Percentiles rank a stretch among this genome's conserved stretches.
phyloP scores from a whole-genome alignment of 2,888 invertebrate genomes.

The Agrotis exclamationis region DNA sequence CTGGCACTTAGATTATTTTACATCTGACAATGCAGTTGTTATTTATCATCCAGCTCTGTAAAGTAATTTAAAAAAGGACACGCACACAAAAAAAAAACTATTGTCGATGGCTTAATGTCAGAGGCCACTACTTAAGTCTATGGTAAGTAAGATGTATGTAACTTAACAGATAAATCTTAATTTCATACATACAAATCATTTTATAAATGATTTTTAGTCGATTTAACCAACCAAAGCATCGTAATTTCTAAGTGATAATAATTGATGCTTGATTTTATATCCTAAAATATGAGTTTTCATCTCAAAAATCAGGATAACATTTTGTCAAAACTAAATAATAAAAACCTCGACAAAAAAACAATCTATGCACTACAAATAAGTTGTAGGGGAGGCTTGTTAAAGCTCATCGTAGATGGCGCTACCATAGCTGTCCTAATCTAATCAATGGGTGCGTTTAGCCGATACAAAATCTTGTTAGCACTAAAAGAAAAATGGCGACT shows the following conservation, averaged over 20 bases:
- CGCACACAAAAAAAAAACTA: neutral
- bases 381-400: neutral
- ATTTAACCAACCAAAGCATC: constrained; percentile 3
- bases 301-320: neutral
- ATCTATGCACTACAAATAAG: neutral
- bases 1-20: constrained; percentile 1
- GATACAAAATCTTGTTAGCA: no score
- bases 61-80: neutral
- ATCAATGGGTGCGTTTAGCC: no score
- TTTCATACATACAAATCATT: constrained; percentile 30
- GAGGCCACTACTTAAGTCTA: constrained; percentile 9
- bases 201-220: constrained; percentile 39
- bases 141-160: constrained; percentile 5
- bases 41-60: neutral
- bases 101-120: neutral
- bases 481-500: no score
- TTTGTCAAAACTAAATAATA: constrained; percentile 12
- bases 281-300: neutral
- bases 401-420: neutral
- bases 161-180: neutral
- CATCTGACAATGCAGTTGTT: constrained; percentile 3
- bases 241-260: neutral
- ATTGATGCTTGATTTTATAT: neutral
- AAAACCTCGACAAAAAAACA: neutral
- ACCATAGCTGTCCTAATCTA: neutral